These are phyloP conservation scores for Apis florea DNA, from an alignment of 1,140 invertebrate species.

Conservation along the genomic window DNA sequence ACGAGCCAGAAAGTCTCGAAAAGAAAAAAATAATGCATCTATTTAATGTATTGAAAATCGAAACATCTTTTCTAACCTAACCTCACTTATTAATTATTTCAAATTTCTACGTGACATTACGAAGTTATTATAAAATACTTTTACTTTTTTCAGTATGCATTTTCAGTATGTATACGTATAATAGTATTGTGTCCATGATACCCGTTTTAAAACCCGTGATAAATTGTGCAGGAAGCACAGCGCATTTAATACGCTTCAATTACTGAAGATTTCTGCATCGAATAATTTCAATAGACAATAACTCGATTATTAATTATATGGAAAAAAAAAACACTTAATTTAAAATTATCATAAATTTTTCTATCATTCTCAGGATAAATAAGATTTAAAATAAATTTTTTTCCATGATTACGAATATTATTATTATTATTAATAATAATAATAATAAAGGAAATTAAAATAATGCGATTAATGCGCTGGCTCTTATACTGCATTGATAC, in stretches of 20 bases:
- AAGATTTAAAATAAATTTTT: no score
- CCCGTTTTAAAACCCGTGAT: constrained; percentile 12
- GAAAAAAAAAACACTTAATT: background rate
- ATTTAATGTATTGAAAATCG: background rate
- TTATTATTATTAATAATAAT: background rate
- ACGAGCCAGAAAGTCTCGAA: background rate
- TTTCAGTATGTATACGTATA: background rate
- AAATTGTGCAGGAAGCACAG: constrained; percentile 31
- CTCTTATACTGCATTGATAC: background rate
- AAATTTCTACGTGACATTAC: no score
- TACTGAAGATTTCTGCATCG: background rate
- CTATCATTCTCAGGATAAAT: background rate
- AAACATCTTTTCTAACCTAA: background rate
- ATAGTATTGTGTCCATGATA: constrained; percentile 10
- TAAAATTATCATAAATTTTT: no score
- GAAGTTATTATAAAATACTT: background rate
- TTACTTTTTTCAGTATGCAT: background rate
- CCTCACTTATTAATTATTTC: no score
- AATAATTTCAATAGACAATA: constrained; percentile 7
- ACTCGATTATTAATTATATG: constrained; percentile 1
- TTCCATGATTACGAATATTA: no score
- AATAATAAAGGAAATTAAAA: background rate
- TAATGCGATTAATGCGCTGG: no score
- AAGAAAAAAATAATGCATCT: background rate
- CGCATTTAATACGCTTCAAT: constrained; percentile 10